phyloP scores from a whole-genome alignment of 2,797 vertebrate species.

The Myotis myotis region DNA sequence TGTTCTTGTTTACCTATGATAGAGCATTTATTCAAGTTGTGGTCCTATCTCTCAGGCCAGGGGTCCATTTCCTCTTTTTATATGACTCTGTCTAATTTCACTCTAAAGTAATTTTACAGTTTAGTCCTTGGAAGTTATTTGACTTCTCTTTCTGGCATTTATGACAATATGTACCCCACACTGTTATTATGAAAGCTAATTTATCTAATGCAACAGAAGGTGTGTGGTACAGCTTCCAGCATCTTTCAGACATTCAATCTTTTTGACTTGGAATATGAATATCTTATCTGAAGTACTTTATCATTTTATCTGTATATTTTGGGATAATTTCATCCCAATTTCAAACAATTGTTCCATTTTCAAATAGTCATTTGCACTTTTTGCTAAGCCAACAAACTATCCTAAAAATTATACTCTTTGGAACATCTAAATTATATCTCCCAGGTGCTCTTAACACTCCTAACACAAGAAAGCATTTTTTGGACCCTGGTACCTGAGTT shows the following conservation, averaged over 20 bases:
- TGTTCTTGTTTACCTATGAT: not conserved
- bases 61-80: not conserved
- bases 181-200: slow-evolving; percentile 24
- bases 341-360: slow-evolving; percentile 50
- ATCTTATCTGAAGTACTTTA: slow-evolving; percentile 44
- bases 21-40: not conserved
- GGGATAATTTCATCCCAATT: slow-evolving; percentile 57
- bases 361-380: slow-evolving; percentile 37
- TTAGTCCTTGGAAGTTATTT: not conserved
- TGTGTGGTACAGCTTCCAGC: not conserved
- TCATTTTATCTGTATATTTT: slow-evolving; percentile 58
- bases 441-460: not conserved
- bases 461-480: slow-evolving; percentile 34
- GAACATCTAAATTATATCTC: slow-evolving; percentile 3
- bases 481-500: not conserved
- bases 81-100: slow-evolving; percentile 7
- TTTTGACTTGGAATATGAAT: slow-evolving; percentile 16
- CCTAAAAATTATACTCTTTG: slow-evolving; percentile 23
- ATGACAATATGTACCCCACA: not conserved
- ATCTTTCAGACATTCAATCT: not conserved
- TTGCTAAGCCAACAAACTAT: slow-evolving; percentile 17
- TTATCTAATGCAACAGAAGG: not conserved
- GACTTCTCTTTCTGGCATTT: not conserved
- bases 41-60: not conserved
- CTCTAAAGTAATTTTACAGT: slow-evolving; percentile 14